Conservation (phyloP, 1,140 invertebrate species). For the Rhopalosiphum padi region DNA sequence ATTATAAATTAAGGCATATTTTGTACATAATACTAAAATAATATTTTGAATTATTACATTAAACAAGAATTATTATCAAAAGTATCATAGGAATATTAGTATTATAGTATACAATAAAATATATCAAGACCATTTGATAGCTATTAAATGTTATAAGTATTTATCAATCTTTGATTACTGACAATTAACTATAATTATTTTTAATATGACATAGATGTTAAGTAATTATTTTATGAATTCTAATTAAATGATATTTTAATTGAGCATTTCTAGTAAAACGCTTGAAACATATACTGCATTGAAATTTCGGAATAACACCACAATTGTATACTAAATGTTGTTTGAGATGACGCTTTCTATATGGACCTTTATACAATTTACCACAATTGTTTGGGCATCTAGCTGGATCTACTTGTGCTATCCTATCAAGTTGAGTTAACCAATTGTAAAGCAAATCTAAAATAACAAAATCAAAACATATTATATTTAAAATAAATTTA, state of each 20-base stretch:
- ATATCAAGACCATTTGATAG: neutral
- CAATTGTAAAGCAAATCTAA: neutral
- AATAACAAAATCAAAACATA: neutral
- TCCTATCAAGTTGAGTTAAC: neutral
- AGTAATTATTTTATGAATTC: neutral
- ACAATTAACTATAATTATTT: neutral
- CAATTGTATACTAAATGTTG: constrained; percentile 62
- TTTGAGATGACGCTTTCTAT: constrained; percentile 33
- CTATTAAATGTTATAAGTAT: neutral
- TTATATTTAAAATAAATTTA: neutral
- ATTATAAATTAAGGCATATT: neutral
- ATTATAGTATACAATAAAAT: neutral
- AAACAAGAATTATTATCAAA: neutral
- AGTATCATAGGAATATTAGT: neutral
- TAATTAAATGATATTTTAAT: constrained; percentile 4
- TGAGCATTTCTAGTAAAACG: constrained; percentile 22
- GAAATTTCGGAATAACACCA: constrained; percentile 63
- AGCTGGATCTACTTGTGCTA: neutral
- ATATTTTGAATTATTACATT: neutral
- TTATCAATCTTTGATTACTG: neutral
- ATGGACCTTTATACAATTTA: constrained; percentile 19
- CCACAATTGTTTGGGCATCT: constrained; percentile 53
- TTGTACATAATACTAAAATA: neutral
- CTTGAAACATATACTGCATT: constrained; percentile 62
- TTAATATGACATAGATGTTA: neutral